Evolutionary conservation across 2,888 invertebrate genomes (phyloP), one percentile per base, ranked within the genome.

Genomic region (Notocelia uddmanniana): DNA sequence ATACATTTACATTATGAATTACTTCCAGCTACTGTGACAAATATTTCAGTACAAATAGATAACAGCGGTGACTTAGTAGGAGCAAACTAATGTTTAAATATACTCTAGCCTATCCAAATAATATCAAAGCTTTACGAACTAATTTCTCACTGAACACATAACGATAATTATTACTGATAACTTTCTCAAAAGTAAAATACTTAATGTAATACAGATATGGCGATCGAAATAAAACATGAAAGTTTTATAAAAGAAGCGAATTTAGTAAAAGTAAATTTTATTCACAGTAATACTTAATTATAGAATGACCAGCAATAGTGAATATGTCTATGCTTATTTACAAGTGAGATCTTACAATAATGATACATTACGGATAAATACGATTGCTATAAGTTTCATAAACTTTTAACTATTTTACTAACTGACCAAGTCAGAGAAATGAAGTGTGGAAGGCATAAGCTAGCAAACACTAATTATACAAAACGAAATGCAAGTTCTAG

Each of bases 101-200:
- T 76, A 80, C 76, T 78, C 80, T 84, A 83, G 68, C 71, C 76
- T 80, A 79, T 77, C 83, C 86, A 87, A 89, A 86, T 85, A 89
- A 89, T 89, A 89, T 88, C 87, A 81, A 82, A 82, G 80, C 81
- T 84, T 71, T 84, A 83, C 76, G 75, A 86, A 85, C 86, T 87
- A 88, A 84, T 84, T 88, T 77, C 89, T 89, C 89, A 90, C 88
- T 89, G 89, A 90, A 90, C 88, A 89, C 88, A 85, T 85, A 85
- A 69, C 18, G 37, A 72, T 74, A 50, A 72, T 69, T 41, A 69
- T 69, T 66, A 73, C 57, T 73, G 66, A 66, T 69, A 69, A 66
- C 64, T 66, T 68, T 26, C 34, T 68, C 57, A 59, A 73, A 66
- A 55, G 41, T 57, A 72, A 71, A 68, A 72, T 62, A 68, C 72